phyloP scores from a whole-genome alignment of 2,797 vertebrate species.

The Trachurus trachurus region DNA sequence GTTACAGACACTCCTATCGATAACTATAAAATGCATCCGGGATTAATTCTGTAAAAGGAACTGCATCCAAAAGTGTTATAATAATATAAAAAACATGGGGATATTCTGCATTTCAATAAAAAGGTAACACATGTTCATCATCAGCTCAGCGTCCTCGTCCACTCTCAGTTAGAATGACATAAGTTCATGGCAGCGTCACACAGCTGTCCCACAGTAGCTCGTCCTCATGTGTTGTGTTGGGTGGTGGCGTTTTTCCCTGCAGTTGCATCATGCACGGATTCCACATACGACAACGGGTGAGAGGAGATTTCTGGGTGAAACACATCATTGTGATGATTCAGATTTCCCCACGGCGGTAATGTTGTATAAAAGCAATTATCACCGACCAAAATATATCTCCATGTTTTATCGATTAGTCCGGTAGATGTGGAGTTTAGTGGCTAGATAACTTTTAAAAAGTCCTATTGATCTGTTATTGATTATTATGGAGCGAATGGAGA shows the following conservation, averaged over 20 bases:
- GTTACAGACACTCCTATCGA: background rate
- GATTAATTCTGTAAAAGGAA: background rate
- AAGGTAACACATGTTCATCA: background rate
- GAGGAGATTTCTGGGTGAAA: constrained; percentile 18
- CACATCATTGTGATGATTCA: constrained; percentile 31
- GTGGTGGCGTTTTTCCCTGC: constrained; percentile 32
- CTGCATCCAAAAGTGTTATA: background rate
- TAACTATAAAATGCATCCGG: background rate
- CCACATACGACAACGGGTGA: constrained; percentile 47
- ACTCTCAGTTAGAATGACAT: background rate
- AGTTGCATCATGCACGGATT: constrained; percentile 37
- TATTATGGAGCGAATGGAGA: background rate
- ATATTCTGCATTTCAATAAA: background rate
- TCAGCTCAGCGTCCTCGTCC: background rate
- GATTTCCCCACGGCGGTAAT: background rate
- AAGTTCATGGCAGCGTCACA: background rate
- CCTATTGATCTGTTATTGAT: constrained; percentile 1
- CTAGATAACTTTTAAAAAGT: background rate
- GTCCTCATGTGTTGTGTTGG: constrained; percentile 8
- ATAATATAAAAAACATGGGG: background rate
- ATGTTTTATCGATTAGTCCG: background rate
- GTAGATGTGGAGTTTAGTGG: background rate
- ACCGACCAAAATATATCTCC: background rate
- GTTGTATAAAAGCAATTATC: background rate
- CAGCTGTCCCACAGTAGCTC: background rate